Evolutionary conservation across 2,113 vertebrate species (phyloP), one percentile per base, ranked within the genome.

Genomic region (Odocoileus hemionus): DNA sequence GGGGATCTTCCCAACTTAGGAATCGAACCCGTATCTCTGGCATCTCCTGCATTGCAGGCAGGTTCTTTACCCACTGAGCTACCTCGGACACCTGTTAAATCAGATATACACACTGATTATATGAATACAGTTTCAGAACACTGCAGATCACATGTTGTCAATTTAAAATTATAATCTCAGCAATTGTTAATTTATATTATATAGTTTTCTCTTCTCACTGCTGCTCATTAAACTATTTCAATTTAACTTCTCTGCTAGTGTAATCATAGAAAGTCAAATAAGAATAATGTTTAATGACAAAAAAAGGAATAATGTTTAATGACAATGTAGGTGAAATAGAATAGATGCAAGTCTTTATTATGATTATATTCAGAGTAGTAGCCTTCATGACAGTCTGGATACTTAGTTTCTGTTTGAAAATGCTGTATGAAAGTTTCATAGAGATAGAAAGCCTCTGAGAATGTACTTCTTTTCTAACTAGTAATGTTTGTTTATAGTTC

Each of bases 171-270:
- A 15, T 74, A 70, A 28, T 9, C 92, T 7, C 89, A 95, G 64
- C 21, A 88, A 55, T 93, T 97, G 95, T 94, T 87, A 85, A 89
- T 87, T 97, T 74, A 54, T 94, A 45, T 97, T 70, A 58, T 94
- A 45, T 58, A 83, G 54, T 85, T 96, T 92, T 91, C 26, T 94
- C 94, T 92, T 93, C 57, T 79, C 36, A 45, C 12, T 96, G 28
- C 17, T 95, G 23, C 54, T 94, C 13, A 14, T 70, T 86, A 88
- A 33, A 19, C 67, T 45, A 55, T 93, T 94, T 95, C 58, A 96
- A 30, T 95, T 96, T 94, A 57, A 67, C 89, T 95, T 74, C 15
- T 94, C 30, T 92, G 82, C 21, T 85, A 47, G 13, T 94, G 3
- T 76, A 86, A 89, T 87, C 19, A 91, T 43, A 92, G 91, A 83